Percentiles rank a stretch among this genome's conserved stretches.
Conservation (phyloP, 2,888 invertebrate genomes). For the Drosophila setosimentum region DNA sequence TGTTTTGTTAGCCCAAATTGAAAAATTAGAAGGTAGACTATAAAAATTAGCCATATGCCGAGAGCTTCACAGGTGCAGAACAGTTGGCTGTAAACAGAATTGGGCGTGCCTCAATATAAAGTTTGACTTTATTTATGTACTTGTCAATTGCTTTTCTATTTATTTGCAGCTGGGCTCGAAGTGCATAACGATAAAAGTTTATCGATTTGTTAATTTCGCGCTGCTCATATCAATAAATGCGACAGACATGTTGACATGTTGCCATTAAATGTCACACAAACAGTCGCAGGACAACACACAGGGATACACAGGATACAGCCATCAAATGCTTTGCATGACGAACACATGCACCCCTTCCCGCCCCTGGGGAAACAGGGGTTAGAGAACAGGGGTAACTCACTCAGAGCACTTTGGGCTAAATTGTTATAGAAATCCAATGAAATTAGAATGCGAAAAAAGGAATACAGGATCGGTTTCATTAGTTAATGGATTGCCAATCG, state of each 20-base stretch:
- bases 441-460: constrained; percentile 71
- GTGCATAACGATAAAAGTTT: constrained; percentile 76
- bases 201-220: constrained; percentile 73
- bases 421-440: constrained; percentile 72
- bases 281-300: constrained; percentile 3
- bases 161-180: constrained; percentile 66
- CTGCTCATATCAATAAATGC: constrained; percentile 69
- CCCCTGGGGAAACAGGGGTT: constrained; percentile 12
- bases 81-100: constrained; percentile 20
- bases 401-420: constrained; percentile 67
- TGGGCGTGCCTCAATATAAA: constrained; percentile 4
- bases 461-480: constrained; percentile 49
- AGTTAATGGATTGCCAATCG: constrained; percentile 67
- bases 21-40: constrained; percentile 56
- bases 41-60: constrained; percentile 74
- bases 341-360: constrained; percentile 12
- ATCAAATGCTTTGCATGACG: constrained; percentile 55
- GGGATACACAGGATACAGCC: constrained; percentile 28
- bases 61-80: constrained; percentile 61
- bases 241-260: constrained; percentile 65
- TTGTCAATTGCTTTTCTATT: constrained; percentile 68
- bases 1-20: constrained; percentile 52
- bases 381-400: constrained; percentile 39
- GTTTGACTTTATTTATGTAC: constrained; percentile 38
- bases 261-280: constrained; percentile 67